Conservation (phyloP, 2,113 vertebrate species). For the Pterocles orientalis region DNA sequence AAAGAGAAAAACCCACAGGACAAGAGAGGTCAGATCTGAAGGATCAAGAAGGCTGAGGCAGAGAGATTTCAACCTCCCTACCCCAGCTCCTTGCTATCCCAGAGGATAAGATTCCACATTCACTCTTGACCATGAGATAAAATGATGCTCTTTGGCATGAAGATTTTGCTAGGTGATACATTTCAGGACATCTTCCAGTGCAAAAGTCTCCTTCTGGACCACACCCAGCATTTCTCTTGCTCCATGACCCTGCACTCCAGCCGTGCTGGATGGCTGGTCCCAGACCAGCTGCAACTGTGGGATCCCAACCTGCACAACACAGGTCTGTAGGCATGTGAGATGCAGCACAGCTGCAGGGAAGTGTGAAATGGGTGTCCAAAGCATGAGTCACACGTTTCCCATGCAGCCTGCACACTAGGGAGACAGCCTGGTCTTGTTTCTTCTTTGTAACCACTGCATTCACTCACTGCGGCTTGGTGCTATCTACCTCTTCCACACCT, state of each 20-base stretch:
- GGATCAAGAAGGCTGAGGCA: background rate
- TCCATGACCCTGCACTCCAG: background rate
- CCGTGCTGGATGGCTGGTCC: background rate
- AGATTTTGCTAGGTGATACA: background rate
- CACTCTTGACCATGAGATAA: background rate
- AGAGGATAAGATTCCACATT: background rate
- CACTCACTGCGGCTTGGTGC: background rate
- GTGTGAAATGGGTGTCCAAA: background rate
- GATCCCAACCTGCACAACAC: background rate
- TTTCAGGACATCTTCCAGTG: background rate
- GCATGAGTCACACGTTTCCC: constrained; percentile 13
- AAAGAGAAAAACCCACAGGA: background rate
- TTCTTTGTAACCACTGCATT: background rate
- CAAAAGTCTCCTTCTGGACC: background rate
- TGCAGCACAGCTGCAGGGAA: constrained; percentile 1
- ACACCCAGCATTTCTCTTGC: background rate
- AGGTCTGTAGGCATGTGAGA: background rate
- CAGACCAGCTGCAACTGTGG: constrained; percentile 3
- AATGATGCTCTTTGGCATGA: background rate
- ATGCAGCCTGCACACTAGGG: background rate
- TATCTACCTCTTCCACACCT: background rate
- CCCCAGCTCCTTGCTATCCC: background rate
- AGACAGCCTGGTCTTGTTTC: background rate
- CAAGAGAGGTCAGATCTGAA: background rate
- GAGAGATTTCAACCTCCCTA: background rate